Evolutionary conservation across 2,797 vertebrate species (phyloP).

Genomic region (Masticophis lateralis): DNA sequence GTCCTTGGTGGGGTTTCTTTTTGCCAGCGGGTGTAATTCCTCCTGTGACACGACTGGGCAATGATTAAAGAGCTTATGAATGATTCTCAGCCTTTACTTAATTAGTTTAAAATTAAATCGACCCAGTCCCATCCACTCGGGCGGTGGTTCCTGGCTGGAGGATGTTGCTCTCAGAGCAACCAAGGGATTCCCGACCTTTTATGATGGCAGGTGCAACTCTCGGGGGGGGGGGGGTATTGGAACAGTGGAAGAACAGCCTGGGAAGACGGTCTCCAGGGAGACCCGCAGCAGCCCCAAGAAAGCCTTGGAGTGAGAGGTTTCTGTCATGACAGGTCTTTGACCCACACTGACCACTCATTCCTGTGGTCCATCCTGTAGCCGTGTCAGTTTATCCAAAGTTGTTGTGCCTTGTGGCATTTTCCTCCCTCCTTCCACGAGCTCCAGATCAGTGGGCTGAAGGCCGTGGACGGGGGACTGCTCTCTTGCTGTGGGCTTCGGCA

Average conservation of each 20-base stretch:
- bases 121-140: neutral
- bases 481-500: neutral
- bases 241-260: neutral
- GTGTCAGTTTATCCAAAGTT: too few relatives aligned
- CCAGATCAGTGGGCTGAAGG: neutral
- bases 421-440: neutral
- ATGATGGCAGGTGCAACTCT: neutral
- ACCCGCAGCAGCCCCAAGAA: neutral
- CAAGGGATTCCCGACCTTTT: neutral
- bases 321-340: neutral
- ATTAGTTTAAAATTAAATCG: neutral
- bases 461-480: rapidly evolving
- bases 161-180: neutral
- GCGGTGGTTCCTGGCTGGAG: neutral
- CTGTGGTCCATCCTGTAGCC: neutral
- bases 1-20: neutral
- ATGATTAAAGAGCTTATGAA: neutral
- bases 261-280: neutral
- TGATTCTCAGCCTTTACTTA: neutral
- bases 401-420: neutral
- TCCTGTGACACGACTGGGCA: neutral
- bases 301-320: too few relatives aligned
- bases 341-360: neutral
- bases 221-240: too few relatives aligned
- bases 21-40: neutral